Base-by-base conservation (phyloP, 2,888 invertebrate genomes). In the Himalopsyche tibetana region DNA sequence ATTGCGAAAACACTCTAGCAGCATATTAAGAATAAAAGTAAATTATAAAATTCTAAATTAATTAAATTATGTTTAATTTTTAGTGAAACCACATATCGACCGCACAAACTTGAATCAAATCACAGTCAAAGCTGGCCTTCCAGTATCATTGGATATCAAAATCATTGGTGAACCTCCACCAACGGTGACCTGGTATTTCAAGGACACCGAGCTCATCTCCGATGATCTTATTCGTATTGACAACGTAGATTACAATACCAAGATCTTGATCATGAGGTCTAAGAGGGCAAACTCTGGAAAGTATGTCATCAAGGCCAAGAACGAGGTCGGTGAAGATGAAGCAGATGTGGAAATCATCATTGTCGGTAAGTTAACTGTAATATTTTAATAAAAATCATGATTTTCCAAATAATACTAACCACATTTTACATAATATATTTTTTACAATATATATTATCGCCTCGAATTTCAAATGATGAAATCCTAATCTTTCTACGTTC, bases 151-250 rank as follows among this genome's bases (percentile, higher is more conserved):
- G 87, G 98, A 98, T 91, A 94, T 99, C 45, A 97, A 97, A 90
- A 96, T 98, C 82, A 96, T 96, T 90, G 99, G 99, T 88, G 99
- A 99, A 92, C 99, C 99, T 9, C 96, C 97, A 84, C 99, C 99
- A 89, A 96, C 95, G 6, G 96, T 98, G 63, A 96, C 96, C 17
- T 99, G 99, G 99, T 93, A 93, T 89, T 96, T 96, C 92, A 96
- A 97, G 90, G 97, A 95, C 82, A 92, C 94, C 89, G 95, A 95
- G 89, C 90, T 96, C 56, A 91, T 91, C 88, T 94, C 94, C 12
- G 93, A 94, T 86, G 95, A 96, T 87, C 93, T 93, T 89, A 88
- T 96, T 88, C 95, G 96, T 89, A 95, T 98, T 88, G 96, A 97
- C 90, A 97, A 96, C 89, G 94, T 97, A 85, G 98, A 98, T 90